A percentile compares a stretch with the other conserved stretches of the same genome.
Evolutionary conservation across 1,140 invertebrate genomes (phyloP).

Genomic region (Plectus sambesii): DNA sequence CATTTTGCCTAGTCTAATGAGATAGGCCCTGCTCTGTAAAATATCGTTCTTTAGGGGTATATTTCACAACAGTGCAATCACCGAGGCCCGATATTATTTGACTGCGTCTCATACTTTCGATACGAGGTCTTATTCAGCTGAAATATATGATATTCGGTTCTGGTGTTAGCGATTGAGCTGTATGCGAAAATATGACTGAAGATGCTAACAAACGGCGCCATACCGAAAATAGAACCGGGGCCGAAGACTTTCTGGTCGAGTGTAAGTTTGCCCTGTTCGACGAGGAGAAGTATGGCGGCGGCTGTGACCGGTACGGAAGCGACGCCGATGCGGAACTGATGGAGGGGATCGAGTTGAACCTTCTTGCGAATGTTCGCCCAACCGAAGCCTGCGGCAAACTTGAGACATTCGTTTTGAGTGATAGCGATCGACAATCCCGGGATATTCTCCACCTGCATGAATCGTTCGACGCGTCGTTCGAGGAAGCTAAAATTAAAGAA

Average conservation of each 20-base stretch:
- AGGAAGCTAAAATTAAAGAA: too few relatives aligned
- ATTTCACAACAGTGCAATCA: too few relatives aligned
- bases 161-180: too few relatives aligned
- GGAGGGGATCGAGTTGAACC: conserved; percentile 36
- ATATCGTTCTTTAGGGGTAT: conserved; percentile 29
- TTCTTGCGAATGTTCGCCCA: conserved; percentile 37
- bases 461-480: conserved; percentile 36
- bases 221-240: conserved; percentile 35
- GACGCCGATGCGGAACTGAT: conserved; percentile 42
- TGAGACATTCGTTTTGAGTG: conserved; percentile 39
- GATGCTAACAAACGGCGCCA: too few relatives aligned
- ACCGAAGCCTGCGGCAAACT: conserved; percentile 43
- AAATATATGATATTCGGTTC: too few relatives aligned
- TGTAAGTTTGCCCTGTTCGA: conserved; percentile 33
- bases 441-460: conserved; percentile 44
- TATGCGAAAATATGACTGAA: too few relatives aligned
- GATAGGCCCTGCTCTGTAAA: too few relatives aligned
- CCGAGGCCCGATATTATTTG: too few relatives aligned
- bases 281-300: conserved; percentile 36
- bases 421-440: conserved; percentile 44
- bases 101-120: too few relatives aligned
- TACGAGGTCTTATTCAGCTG: conserved; percentile 10
- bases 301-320: conserved; percentile 45
- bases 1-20: too few relatives aligned
- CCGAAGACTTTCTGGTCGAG: conserved; percentile 41